Conservation (phyloP, 2,888 invertebrate genomes). For the Eupithecia subfuscata region DNA sequence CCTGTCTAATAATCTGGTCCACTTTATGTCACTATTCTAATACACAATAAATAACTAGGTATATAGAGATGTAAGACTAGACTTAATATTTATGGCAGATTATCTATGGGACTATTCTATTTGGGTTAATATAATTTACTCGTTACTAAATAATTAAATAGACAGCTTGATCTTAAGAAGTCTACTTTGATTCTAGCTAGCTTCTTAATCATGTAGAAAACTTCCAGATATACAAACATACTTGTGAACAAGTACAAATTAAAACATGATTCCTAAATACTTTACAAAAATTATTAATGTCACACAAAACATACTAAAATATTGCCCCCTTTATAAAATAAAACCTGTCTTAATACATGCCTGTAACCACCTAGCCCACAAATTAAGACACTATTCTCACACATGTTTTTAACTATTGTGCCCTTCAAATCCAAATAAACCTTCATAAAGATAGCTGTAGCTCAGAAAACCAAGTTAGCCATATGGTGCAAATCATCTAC, state of each 20-base stretch:
- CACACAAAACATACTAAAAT: constrained; percentile 7
- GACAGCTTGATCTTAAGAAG: constrained; percentile 19
- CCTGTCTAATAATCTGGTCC: constrained; percentile 78
- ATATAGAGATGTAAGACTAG: constrained; percentile 26
- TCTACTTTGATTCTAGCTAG: constrained; percentile 18
- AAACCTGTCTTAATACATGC: constrained; percentile 27
- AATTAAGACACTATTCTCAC: constrained; percentile 14
- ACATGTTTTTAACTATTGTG: constrained; percentile 19
- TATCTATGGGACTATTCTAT: constrained; percentile 19
- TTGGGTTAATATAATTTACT: constrained; percentile 7
- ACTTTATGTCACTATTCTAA: constrained; percentile 53
- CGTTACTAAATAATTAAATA: constrained; percentile 10
- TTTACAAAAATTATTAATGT: not conserved
- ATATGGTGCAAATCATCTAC: constrained; percentile 6
- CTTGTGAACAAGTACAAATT: constrained; percentile 9
- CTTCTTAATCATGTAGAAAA: constrained; percentile 2
- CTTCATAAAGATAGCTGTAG: constrained; percentile 13
- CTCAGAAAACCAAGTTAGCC: constrained; percentile 20
- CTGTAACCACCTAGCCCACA: constrained; percentile 18
- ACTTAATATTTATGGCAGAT: constrained; percentile 37
- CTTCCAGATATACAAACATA: not conserved
- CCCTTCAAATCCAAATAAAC: constrained; percentile 14
- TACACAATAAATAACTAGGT: constrained; percentile 28
- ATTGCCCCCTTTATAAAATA: not conserved
- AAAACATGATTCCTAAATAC: not conserved